Conservation (phyloP, 2,113 vertebrate genomes). For the Zosterops borbonicus region DNA sequence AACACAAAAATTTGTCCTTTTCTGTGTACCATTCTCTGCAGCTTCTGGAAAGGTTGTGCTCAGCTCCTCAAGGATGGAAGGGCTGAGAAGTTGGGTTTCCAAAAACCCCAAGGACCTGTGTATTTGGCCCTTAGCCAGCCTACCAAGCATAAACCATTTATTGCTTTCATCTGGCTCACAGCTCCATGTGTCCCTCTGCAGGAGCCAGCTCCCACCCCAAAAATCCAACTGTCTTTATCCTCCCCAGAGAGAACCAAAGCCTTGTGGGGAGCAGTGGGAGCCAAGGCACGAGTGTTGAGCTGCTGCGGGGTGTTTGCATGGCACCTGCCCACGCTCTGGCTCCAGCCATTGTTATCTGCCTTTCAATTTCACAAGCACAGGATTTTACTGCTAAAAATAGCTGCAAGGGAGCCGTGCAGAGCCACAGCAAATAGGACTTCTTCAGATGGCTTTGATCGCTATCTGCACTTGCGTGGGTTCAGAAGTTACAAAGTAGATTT, state of each 20-base stretch:
- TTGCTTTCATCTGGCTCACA: fast-evolving
- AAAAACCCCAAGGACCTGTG: fast-evolving
- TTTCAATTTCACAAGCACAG: constrained; percentile 32
- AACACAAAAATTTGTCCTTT: not conserved
- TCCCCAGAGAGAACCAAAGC: not conserved
- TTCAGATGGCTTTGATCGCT: constrained; percentile 6
- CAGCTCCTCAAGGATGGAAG: not conserved
- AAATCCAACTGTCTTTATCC: not conserved
- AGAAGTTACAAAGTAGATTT: constrained; percentile 30
- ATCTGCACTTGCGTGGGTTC: constrained; percentile 39
- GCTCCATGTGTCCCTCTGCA: not conserved
- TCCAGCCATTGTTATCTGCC: constrained; percentile 7
- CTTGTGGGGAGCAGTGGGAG: fast-evolving
- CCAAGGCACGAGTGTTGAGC: fast-evolving
- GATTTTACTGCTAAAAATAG: constrained; percentile 58
- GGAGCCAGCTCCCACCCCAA: not conserved
- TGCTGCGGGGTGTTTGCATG: not conserved
- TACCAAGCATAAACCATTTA: not conserved
- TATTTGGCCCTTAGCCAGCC: not conserved
- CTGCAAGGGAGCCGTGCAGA: not conserved
- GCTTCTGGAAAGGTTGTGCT: not conserved
- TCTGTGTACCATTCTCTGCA: not conserved
- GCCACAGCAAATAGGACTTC: constrained; percentile 50
- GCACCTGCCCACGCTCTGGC: not conserved
- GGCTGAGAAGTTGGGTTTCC: not conserved